Evolutionary conservation across 2,888 invertebrate genomes (phyloP).

Genomic region (Sarcophaga caerulescens): DNA sequence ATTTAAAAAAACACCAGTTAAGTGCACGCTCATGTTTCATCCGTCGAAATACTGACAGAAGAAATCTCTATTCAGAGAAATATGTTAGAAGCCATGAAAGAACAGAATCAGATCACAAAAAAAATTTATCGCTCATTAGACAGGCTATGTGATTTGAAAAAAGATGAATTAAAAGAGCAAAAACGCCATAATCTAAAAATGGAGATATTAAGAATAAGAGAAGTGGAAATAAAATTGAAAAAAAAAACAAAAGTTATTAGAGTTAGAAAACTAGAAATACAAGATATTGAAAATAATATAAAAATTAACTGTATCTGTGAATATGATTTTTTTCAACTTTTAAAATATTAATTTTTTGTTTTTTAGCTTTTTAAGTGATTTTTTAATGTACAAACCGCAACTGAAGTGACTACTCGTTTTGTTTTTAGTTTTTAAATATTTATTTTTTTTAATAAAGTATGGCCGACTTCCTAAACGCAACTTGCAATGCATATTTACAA

Average conservation of each 20-base stretch:
- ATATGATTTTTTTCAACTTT: too few relatives aligned
- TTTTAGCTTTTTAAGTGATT: too few relatives aligned
- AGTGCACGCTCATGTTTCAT: conserved; percentile 3
- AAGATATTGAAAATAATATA: not conserved
- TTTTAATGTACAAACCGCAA: too few relatives aligned
- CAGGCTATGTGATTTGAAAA: conserved; percentile 13
- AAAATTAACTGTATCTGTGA: too few relatives aligned
- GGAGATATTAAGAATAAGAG: not conserved
- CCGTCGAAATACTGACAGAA: conserved; percentile 2
- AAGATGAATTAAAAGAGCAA: not conserved
- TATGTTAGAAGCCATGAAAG: not conserved
- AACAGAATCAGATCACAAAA: conserved; percentile 12
- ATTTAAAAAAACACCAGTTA: not conserved
- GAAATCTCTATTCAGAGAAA: conserved; percentile 19
- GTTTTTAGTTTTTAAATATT: too few relatives aligned
- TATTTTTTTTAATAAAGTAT: too few relatives aligned
- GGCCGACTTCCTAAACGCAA: too few relatives aligned
- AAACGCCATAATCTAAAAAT: not conserved
- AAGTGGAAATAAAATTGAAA: not conserved
- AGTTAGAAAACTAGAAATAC: not conserved
- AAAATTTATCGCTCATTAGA: not conserved
- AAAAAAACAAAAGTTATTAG: not conserved
- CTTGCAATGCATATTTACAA: too few relatives aligned
- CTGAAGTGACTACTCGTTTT: too few relatives aligned
- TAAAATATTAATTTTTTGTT: too few relatives aligned